A percentile compares a stretch with the other conserved stretches of the same genome.
phyloP scores from a whole-genome alignment of 2,888 invertebrate species.

The Nysson spinosus region DNA sequence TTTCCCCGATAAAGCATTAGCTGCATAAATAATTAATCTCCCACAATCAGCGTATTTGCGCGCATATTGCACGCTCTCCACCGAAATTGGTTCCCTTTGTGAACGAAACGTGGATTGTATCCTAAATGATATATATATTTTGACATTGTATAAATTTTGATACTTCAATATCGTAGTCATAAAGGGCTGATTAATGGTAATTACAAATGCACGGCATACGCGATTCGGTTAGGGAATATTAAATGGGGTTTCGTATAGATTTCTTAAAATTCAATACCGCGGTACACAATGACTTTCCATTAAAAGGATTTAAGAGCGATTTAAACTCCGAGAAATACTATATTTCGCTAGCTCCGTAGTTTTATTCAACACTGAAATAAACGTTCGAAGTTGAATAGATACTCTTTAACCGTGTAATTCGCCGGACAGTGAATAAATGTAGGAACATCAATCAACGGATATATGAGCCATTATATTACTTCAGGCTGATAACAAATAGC shows the following conservation, averaged over 20 bases:
- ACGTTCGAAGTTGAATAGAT: constrained; percentile 15
- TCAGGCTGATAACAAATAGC: constrained; percentile 48
- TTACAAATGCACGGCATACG: too few relatives aligned
- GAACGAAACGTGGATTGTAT: constrained; percentile 32
- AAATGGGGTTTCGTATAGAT: too few relatives aligned
- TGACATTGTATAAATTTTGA: constrained; percentile 21
- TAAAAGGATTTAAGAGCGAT: too few relatives aligned
- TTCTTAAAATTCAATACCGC: too few relatives aligned
- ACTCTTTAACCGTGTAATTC: constrained; percentile 22
- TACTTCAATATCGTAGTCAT: too few relatives aligned
- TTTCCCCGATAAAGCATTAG: constrained; percentile 28
- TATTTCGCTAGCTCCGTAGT: background rate
- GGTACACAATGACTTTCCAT: too few relatives aligned
- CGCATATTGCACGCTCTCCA: constrained; percentile 11
- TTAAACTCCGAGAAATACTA: too few relatives aligned
- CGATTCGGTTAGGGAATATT: too few relatives aligned
- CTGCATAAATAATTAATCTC: constrained; percentile 51
- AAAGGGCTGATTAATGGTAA: too few relatives aligned
- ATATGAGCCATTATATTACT: constrained; percentile 49
- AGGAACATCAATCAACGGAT: constrained; percentile 46
- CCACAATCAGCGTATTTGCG: constrained; percentile 45
- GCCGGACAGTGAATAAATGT: constrained; percentile 38
- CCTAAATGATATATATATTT: constrained; percentile 23
- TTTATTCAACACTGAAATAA: background rate
- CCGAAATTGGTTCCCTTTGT: constrained; percentile 50